Evolutionary conservation across 2,113 vertebrate species (phyloP).

Genomic region (Procapra przewalskii): DNA sequence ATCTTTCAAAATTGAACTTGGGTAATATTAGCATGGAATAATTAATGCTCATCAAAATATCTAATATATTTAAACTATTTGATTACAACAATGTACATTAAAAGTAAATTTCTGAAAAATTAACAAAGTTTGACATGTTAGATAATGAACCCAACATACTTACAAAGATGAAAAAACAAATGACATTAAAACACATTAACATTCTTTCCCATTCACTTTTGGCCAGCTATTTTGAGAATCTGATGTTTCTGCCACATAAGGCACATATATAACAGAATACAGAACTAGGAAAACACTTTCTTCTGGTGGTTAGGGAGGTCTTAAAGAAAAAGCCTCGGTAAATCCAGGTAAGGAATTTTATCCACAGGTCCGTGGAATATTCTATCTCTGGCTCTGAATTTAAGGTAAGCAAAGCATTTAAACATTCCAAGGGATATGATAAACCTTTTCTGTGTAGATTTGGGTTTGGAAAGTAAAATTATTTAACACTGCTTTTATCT

Average conservation of each 20-base stretch:
- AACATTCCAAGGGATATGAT: not conserved
- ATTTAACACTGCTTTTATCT: not conserved
- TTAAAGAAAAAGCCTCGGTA: slow-evolving; percentile 1
- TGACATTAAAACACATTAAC: slow-evolving; percentile 30
- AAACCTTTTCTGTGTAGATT: not conserved
- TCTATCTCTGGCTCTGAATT: slow-evolving; percentile 19
- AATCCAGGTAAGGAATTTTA: slow-evolving; percentile 37
- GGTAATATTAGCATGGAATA: not conserved
- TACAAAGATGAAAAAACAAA: slow-evolving; percentile 23
- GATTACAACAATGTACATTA: not conserved
- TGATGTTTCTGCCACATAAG: slow-evolving; percentile 20
- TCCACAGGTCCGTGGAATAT: not conserved
- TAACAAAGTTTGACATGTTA: not conserved
- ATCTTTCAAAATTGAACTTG: slow-evolving; percentile 15
- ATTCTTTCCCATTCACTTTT: slow-evolving; percentile 35
- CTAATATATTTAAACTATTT: not conserved
- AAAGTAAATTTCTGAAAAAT: slow-evolving; percentile 8
- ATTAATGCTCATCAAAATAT: slow-evolving; percentile 33
- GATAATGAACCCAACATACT: not conserved
- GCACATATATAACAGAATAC: not conserved
- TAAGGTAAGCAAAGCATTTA: slow-evolving; percentile 29
- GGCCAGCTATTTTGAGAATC: slow-evolving; percentile 12
- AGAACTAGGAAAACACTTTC: slow-evolving; percentile 12
- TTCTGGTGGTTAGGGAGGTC: not conserved
- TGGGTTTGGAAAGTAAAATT: slow-evolving; percentile 15